A percentile compares a stretch with the other conserved stretches of the same genome.
These are phyloP conservation scores for Pseudochaenichthys georgianus DNA, from an alignment of 2,797 vertebrate genomes.

Conservation along the genomic window DNA sequence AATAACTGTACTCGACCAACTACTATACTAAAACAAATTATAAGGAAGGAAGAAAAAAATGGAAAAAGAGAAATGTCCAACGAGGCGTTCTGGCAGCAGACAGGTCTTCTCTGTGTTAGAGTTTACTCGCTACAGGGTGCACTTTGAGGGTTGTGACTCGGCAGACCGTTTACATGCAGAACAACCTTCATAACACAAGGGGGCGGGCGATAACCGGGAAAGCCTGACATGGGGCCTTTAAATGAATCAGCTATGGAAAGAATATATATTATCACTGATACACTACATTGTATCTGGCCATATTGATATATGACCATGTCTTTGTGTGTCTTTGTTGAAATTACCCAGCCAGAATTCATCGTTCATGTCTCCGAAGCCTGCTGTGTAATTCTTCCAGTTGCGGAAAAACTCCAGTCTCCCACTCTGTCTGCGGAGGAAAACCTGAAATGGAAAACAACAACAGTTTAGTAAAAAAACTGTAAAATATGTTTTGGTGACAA, in stretches of 20 bases:
- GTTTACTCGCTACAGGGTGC: too few species aligned
- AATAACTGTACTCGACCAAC: too few species aligned
- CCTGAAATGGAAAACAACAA: conserved; percentile 74
- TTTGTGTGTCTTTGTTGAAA: not conserved
- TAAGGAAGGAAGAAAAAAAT: too few species aligned
- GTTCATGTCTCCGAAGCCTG: conserved; percentile 92
- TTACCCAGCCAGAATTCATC: conserved; percentile 98
- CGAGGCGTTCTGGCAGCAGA: too few species aligned
- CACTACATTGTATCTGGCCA: not conserved
- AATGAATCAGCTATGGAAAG: not conserved
- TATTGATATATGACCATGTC: not conserved
- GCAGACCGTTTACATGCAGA: too few species aligned
- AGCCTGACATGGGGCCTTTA: not conserved
- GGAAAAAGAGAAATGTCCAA: too few species aligned
- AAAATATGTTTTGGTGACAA: too few species aligned
- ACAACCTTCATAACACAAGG: too few species aligned
- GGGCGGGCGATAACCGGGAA: too few species aligned
- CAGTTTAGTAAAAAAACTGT: not conserved
- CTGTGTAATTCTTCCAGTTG: conserved; percentile 95
- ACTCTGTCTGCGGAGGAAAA: conserved; percentile 93
- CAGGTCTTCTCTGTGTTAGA: too few species aligned
- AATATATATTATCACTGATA: not conserved
- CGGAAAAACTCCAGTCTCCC: conserved; percentile 93
- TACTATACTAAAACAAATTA: too few species aligned
- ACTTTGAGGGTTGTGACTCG: too few species aligned